phyloP scores from a whole-genome alignment of 2,113 vertebrate species.

The Sinocyclocheilus anshuiensis region DNA sequence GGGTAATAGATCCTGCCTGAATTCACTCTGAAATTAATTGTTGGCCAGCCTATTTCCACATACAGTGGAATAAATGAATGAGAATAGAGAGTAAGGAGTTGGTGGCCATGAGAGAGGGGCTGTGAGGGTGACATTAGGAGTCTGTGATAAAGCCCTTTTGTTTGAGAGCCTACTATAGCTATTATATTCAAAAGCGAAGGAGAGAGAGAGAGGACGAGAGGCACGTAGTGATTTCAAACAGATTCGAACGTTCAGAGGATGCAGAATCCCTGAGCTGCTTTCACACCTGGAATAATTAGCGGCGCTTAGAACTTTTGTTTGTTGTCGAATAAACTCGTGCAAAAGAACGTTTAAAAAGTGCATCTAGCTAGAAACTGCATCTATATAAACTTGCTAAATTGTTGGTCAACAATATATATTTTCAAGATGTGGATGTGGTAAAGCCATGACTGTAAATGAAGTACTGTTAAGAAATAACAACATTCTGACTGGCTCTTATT shows the following conservation, averaged over 20 bases:
- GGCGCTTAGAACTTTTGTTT: slow-evolving; percentile 43
- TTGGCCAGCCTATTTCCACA: slow-evolving; percentile 98
- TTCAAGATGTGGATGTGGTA: neutral
- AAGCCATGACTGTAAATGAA: neutral
- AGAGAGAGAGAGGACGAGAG: slow-evolving; percentile 12
- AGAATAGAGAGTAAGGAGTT: slow-evolving; percentile 86
- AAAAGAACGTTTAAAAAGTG: neutral
- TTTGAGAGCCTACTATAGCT: slow-evolving; percentile 85
- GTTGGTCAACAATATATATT: neutral
- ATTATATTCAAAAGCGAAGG: slow-evolving; percentile 62
- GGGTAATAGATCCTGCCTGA: slow-evolving; percentile 99
- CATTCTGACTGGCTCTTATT: slow-evolving; percentile 17
- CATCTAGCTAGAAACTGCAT: neutral
- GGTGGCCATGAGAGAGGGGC: slow-evolving; percentile 74
- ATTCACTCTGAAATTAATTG: slow-evolving; percentile 99
- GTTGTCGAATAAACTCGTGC: neutral
- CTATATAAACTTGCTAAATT: neutral
- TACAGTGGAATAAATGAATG: slow-evolving; percentile 97
- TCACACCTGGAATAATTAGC: slow-evolving; percentile 9
- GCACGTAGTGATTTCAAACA: slow-evolving; percentile 58
- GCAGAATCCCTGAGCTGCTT: neutral
- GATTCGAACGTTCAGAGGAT: slow-evolving; percentile 35
- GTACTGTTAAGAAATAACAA: neutral
- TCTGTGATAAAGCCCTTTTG: slow-evolving; percentile 95
- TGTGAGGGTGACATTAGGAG: slow-evolving; percentile 85